These are phyloP conservation scores for Platichthys stellatus DNA, from an alignment of 2,113 vertebrate genomes.

Conservation along the genomic window DNA sequence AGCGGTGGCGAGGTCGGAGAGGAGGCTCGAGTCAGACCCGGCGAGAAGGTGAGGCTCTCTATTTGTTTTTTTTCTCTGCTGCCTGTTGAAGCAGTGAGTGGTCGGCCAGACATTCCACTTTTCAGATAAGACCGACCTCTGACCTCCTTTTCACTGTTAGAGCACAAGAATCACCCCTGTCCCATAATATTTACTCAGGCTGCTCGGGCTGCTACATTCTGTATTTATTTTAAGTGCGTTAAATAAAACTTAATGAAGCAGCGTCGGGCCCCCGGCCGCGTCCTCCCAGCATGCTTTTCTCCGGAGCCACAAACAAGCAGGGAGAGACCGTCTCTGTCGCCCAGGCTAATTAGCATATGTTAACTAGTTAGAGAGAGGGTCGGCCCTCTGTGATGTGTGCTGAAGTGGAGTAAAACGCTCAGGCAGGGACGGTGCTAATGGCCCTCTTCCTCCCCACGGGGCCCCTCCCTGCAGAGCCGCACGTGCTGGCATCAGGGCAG, in stretches of 20 bases:
- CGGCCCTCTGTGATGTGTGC: conserved; percentile 76
- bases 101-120: not conserved
- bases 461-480: conserved; percentile 63
- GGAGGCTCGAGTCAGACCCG: conserved; percentile 19
- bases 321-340: conserved; percentile 67
- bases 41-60: conserved; percentile 23
- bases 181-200: conserved; percentile 20
- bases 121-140: conserved; percentile 22
- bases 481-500: conserved; percentile 72
- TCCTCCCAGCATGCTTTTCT: conserved; percentile 51
- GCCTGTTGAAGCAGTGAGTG: conserved; percentile 10
- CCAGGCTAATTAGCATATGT: conserved; percentile 78
- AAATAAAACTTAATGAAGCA: conserved; percentile 60
- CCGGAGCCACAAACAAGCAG: conserved; percentile 61
- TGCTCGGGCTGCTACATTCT: not conserved
- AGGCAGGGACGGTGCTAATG: conserved; percentile 80
- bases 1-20: conserved; percentile 6
- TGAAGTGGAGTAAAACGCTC: conserved; percentile 77
- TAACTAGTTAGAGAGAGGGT: conserved; percentile 74
- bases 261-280: conserved; percentile 26
- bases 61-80: conserved; percentile 16
- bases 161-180: conserved; percentile 1
- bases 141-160: conserved; percentile 4
- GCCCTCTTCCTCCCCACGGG: conserved; percentile 75
- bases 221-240: conserved; percentile 43